Evolutionary conservation across 1,140 invertebrate species (phyloP), one percentile per base, ranked within the genome.

Genomic region (Lerema accius): DNA sequence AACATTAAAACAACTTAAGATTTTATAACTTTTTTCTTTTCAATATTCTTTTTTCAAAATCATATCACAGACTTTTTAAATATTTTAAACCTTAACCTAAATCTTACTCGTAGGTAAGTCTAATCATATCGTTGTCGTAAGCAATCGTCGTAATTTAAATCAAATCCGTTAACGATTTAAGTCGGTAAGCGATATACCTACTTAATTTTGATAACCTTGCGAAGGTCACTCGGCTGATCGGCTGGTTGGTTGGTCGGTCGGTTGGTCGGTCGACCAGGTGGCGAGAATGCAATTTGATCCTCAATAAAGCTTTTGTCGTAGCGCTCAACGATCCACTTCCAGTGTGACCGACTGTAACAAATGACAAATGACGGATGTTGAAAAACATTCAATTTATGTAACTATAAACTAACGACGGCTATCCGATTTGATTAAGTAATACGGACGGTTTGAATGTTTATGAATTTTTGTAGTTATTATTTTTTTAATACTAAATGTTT

Each of bases 201-300:
- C n/a, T n/a, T n/a, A n/a, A 68, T 60, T 64, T 48, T 71, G 19
- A 61, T 64, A 65, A 65, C 69, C 65, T 67, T 68, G 60, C 60
- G 59, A 11, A 65, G 64, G 61, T 71, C 50, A 71, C 37, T 13
- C 11, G 43, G n/a, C 5, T 49, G 46, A 23, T n/a, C n/a, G n/a
- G n/a, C n/a, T n/a, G 26, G 23, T n/a, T n/a, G n/a, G n/a, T n/a
- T n/a, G n/a, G n/a, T n/a, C n/a, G n/a, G n/a, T n/a, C n/a, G n/a
- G n/a, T n/a, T n/a, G n/a, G n/a, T n/a, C n/a, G n/a, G n/a, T n/a
- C n/a, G n/a, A n/a, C n/a, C n/a, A n/a, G n/a, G 48, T 23, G 43
- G 49, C 2, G 53, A 10, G 49, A 62, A 49, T 60, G 63, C 61
- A 69, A 73, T 58, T 39, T 63, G 71, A 72, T 65, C 69, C 75